Conservation (phyloP, 2,797 vertebrate genomes). For the Masticophis lateralis region DNA sequence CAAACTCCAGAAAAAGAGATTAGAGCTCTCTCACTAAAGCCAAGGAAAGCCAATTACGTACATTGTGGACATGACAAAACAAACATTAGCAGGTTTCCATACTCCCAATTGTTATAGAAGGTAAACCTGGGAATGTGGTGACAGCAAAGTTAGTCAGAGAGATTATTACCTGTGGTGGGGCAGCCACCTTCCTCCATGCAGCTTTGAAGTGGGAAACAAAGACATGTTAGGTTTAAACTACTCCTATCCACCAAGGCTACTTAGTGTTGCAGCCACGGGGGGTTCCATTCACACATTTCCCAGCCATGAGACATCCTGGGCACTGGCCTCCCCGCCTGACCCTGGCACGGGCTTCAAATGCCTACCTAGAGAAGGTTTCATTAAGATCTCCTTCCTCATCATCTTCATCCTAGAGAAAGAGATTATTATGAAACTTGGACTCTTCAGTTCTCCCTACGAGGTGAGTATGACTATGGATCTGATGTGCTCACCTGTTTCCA, state of each 20-base stretch:
- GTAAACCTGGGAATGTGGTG: not conserved
- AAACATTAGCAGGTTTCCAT: not conserved
- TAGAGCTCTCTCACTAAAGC: not conserved
- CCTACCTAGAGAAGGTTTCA: constrained; percentile 82
- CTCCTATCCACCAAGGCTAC: not conserved
- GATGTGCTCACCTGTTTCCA: not conserved
- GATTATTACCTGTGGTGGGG: constrained; percentile 69
- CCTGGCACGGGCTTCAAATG: not conserved
- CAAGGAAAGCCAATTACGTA: not conserved
- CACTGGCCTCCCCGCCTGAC: not conserved
- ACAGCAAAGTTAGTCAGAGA: not conserved
- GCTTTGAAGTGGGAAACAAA: constrained; percentile 60
- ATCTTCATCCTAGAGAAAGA: constrained; percentile 52
- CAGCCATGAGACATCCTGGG: not conserved
- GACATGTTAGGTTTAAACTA: not conserved
- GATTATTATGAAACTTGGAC: not conserved
- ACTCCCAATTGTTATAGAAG: not conserved
- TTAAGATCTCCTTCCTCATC: constrained; percentile 80
- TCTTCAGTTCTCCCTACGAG: not conserved
- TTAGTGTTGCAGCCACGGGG: not conserved
- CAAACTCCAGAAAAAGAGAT: not conserved
- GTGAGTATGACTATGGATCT: not conserved
- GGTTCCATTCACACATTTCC: no score
- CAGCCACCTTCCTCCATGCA: constrained; percentile 78
- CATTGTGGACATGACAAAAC: not conserved